Evolutionary conservation across 2,797 vertebrate genomes (phyloP), one percentile per base, ranked within the genome.

Genomic region (Melanotaenia boesemani): DNA sequence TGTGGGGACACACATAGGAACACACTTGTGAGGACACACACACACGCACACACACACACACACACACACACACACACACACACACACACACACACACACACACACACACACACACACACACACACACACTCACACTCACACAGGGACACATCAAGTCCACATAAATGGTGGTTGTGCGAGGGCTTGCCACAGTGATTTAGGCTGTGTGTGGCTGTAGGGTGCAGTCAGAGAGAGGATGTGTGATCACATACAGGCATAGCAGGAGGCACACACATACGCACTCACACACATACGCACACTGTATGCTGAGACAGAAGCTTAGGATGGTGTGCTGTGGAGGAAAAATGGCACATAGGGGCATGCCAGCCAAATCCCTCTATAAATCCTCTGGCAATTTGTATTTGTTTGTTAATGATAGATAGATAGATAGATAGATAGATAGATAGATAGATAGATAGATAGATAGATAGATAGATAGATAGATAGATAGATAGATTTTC

Each of bases 201-300:
- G 85, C 79, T 85, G 81, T 90, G 79, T 79, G 78, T 81, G 79
- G 83, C 79, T 87, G 80, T 72, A 86, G 81, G 87, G 81, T 89
- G 84, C 86, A 88, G 86, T 83, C 85, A 71, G 82, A 84, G 77
- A 83, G 82, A 82, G 84, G 85, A 89, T 85, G 91, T 91, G 90
- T 90, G 89, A 92, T 91, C 89, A 85, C 65, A 70, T 83, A 86
- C 65, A 71, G 60, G 68, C 86, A 85, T 84, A 74, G 83, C 54
- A 63, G 87, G 79, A 83, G 34, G 67, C 64, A 65, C 56, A 77
- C 39, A 30, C 30, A 30, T 34, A 62, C 44, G 63, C 70, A 63
- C 70, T 55, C 70, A 61, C 70, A 69, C 74, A 69, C 56, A 72
- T 12, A 59, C 67, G 76, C 72, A 80, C 76, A 67, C 76, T 76